phyloP scores from a whole-genome alignment of 1,140 invertebrate genomes.

The Phenacoccus solenopsis region DNA sequence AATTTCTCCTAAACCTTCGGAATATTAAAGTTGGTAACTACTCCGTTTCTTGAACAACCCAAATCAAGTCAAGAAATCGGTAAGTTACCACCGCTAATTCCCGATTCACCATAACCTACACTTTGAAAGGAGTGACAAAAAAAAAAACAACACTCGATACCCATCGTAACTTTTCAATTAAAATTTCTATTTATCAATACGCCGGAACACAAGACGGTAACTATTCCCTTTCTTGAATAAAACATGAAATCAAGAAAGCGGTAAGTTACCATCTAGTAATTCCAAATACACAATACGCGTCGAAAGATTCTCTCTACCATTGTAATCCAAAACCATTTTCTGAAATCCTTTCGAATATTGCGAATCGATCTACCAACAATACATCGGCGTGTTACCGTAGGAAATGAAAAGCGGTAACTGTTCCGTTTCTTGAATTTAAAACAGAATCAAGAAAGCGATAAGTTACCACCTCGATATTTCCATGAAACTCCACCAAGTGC shows the following conservation, averaged over 20 bases:
- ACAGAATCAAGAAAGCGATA: constrained; percentile 11
- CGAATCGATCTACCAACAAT: too few relatives aligned
- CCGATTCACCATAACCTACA: neutral
- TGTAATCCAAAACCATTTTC: neutral
- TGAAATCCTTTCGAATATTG: neutral
- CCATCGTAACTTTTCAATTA: neutral
- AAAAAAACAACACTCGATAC: neutral
- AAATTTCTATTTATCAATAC: too few relatives aligned
- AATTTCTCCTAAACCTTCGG: too few relatives aligned
- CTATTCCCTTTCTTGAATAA: constrained; percentile 6
- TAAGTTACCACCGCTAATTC: constrained; percentile 9
- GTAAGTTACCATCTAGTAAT: constrained; percentile 10
- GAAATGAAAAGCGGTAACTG: constrained; percentile 12
- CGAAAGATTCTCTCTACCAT: neutral
- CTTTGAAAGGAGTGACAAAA: neutral
- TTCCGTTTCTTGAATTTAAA: constrained; percentile 11
- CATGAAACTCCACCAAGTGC: neutral
- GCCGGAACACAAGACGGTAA: constrained; percentile 14
- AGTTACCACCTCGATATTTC: constrained; percentile 13
- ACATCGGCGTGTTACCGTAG: neutral
- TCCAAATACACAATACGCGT: neutral
- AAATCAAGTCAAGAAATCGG: neutral
- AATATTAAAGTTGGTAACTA: neutral
- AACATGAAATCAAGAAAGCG: constrained; percentile 14
- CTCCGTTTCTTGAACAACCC: constrained; percentile 7